Evolutionary conservation across 2,797 vertebrate genomes (phyloP).

Genomic region (Kryptolebias ocellatus): DNA sequence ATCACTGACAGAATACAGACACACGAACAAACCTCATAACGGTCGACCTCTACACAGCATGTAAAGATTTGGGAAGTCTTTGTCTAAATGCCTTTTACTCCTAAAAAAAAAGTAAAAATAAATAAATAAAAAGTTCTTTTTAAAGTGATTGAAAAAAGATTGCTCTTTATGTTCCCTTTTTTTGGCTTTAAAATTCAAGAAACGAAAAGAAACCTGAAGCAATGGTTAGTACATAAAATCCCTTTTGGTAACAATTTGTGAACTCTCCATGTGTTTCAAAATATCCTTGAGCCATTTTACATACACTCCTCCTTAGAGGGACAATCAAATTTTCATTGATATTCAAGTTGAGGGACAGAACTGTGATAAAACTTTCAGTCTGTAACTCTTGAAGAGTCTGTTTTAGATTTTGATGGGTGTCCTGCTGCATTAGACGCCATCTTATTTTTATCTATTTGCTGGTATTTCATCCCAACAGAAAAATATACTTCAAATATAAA

Average conservation of each 20-base stretch:
- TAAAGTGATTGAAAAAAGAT: too few relatives aligned
- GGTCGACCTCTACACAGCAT: background rate
- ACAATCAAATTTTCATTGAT: background rate
- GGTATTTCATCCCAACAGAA: background rate
- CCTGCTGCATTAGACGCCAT: background rate
- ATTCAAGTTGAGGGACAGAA: background rate
- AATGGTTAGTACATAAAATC: too few relatives aligned
- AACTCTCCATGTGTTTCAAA: too few relatives aligned
- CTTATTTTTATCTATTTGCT: background rate
- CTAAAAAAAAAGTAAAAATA: too few relatives aligned
- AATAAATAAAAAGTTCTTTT: too few relatives aligned
- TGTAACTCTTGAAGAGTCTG: background rate
- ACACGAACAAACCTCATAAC: background rate
- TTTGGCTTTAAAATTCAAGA: too few relatives aligned
- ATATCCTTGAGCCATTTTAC: too few relatives aligned
- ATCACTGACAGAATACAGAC: background rate
- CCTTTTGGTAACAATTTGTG: too few relatives aligned
- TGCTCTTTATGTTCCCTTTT: too few relatives aligned
- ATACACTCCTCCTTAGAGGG: background rate
- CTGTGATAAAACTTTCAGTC: background rate
- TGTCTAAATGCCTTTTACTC: background rate
- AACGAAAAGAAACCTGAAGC: too few relatives aligned
- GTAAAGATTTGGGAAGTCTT: background rate
- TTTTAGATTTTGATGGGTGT: too few relatives aligned
- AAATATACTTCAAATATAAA: background rate